A percentile compares a stretch with the other conserved stretches of the same genome.
These are phyloP conservation scores for Ochotona curzoniae DNA, from an alignment of 2,113 vertebrate species.

Conservation along the genomic window DNA sequence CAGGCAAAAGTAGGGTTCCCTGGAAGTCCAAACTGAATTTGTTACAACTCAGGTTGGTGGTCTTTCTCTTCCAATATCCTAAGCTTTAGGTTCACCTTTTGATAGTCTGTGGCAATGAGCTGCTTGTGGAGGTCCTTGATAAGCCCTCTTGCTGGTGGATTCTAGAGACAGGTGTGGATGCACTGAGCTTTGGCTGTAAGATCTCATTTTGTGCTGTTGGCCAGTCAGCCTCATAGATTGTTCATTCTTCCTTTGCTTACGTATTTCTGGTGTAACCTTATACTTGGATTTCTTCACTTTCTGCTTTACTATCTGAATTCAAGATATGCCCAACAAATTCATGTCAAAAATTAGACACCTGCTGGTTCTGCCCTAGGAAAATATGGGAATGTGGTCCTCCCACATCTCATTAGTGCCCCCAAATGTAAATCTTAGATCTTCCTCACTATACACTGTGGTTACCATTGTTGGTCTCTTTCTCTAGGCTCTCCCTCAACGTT, in stretches of 20 bases:
- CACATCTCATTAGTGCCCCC: background rate
- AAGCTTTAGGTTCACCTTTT: background rate
- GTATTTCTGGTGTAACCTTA: background rate
- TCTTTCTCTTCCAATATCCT: background rate
- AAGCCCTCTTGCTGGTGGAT: background rate
- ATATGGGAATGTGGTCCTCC: background rate
- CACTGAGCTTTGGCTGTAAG: background rate
- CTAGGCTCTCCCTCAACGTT: background rate
- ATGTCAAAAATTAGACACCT: background rate
- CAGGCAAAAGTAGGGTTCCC: background rate
- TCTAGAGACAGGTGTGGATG: background rate
- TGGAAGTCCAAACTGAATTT: background rate
- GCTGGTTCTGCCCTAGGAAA: background rate
- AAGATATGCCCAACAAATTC: background rate
- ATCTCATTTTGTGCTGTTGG: background rate
- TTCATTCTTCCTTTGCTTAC: background rate
- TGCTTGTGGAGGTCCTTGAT: background rate
- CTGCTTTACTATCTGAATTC: slow-evolving; percentile 11
- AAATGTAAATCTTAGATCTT: background rate
- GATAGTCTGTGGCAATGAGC: background rate
- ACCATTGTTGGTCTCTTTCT: background rate
- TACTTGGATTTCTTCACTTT: slow-evolving; percentile 34
- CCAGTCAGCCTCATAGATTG: background rate
- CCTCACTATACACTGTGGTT: background rate
- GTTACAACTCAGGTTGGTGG: background rate